These are phyloP conservation scores for Narcine bancroftii DNA, from an alignment of 2,113 vertebrate genomes.

Conservation along the genomic window DNA sequence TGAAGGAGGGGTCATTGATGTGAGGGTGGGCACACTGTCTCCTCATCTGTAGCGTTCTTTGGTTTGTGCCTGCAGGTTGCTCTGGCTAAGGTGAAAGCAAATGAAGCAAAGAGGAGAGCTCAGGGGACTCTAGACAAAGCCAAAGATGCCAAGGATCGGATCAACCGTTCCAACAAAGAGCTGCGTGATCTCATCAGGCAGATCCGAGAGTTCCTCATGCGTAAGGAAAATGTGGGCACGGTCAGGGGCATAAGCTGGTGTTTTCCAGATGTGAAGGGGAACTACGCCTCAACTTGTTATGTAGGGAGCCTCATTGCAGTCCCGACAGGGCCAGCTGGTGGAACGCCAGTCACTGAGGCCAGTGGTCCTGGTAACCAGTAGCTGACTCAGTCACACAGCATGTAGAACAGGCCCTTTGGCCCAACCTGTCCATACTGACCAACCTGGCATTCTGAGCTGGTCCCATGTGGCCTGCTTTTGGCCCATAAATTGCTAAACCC, in stretches of 20 bases:
- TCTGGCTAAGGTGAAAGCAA: constrained; percentile 75
- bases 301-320: not conserved
- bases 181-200: constrained; percentile 86
- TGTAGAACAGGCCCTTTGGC: too few species aligned
- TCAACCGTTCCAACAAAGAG: constrained; percentile 83
- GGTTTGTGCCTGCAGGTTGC: constrained; percentile 59
- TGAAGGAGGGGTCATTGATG: not conserved
- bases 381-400: too few species aligned
- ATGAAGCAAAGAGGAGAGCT: constrained; percentile 71
- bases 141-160: constrained; percentile 70
- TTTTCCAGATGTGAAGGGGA: not conserved
- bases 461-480: too few species aligned
- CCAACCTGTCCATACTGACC: too few species aligned
- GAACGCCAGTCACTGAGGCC: too few species aligned
- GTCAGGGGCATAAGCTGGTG: not conserved
- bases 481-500: too few species aligned
- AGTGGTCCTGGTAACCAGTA: too few species aligned
- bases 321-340: too few species aligned
- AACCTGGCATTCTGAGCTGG: too few species aligned
- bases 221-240: constrained; percentile 61
- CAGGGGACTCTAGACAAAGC: constrained; percentile 81
- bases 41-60: not conserved
- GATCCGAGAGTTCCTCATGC: constrained; percentile 85
- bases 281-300: not conserved
- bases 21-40: too few species aligned